A percentile compares a stretch with the other conserved stretches of the same genome.
phyloP scores from a whole-genome alignment of 2,888 invertebrate genomes.

The Zygogramma bicolorata region DNA sequence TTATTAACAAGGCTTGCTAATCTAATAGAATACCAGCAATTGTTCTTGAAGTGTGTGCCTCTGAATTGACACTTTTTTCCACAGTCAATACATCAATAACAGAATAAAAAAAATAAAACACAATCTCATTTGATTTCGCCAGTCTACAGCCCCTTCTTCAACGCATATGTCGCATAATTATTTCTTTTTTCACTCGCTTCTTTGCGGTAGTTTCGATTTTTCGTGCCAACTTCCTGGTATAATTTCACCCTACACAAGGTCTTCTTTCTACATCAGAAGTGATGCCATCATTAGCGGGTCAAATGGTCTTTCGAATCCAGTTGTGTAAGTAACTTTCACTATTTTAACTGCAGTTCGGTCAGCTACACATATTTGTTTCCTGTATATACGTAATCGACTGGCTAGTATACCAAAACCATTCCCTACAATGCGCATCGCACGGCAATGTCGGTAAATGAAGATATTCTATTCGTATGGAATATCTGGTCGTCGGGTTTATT shows the following conservation, averaged over 20 bases:
- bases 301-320: not conserved
- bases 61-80: no score
- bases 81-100: not conserved
- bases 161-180: not conserved
- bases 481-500: not conserved
- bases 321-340: not conserved
- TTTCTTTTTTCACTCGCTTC: not conserved
- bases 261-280: not conserved
- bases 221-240: not conserved
- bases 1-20: no score
- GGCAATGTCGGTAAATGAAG: not conserved
- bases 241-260: not conserved
- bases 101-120: not conserved
- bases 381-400: not conserved
- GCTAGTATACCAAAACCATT: not conserved
- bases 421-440: not conserved
- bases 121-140: not conserved
- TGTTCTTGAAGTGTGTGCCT: no score
- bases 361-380: not conserved
- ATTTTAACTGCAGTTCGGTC: not conserved
- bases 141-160: not conserved
- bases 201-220: not conserved
- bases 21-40: no score
- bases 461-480: not conserved
- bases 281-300: not conserved